A percentile compares a stretch with the other conserved stretches of the same genome.
phyloP scores from a whole-genome alignment of 2,113 vertebrate species.

The Oryzias curvinotus region DNA sequence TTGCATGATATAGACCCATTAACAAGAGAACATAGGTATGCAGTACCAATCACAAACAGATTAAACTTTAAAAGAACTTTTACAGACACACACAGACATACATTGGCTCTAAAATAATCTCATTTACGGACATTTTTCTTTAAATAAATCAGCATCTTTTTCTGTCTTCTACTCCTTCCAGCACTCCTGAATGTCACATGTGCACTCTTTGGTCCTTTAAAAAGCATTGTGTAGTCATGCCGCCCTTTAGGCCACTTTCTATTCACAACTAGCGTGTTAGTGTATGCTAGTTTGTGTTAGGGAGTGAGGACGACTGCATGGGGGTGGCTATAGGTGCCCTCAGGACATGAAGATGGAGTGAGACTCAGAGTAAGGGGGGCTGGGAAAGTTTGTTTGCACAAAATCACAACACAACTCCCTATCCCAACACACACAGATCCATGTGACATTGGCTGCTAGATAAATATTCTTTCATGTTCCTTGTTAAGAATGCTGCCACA shows the following conservation, averaged over 20 bases:
- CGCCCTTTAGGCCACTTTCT: slow-evolving; percentile 27
- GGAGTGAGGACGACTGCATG: slow-evolving; percentile 19
- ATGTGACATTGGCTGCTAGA: slow-evolving; percentile 21
- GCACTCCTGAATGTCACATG: slow-evolving; percentile 17
- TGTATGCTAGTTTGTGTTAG: slow-evolving; percentile 13
- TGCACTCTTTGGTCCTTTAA: slow-evolving; percentile 35
- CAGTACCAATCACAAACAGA: too few species aligned
- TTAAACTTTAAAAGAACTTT: too few species aligned
- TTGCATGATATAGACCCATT: too few species aligned
- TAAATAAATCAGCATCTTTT: neutral
- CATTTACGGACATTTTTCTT: too few species aligned
- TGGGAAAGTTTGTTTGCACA: slow-evolving; percentile 24
- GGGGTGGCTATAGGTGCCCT: slow-evolving; percentile 29
- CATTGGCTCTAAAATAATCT: too few species aligned
- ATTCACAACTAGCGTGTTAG: slow-evolving; percentile 6
- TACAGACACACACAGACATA: too few species aligned
- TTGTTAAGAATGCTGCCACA: too few species aligned
- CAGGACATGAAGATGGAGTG: slow-evolving; percentile 18
- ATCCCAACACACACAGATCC: neutral
- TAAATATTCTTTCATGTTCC: too few species aligned
- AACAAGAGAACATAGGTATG: too few species aligned
- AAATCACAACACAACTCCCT: slow-evolving; percentile 8
- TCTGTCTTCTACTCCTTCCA: slow-evolving; percentile 22
- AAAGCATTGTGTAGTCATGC: slow-evolving; percentile 34
- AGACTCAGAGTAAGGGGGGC: slow-evolving; percentile 19